These are phyloP conservation scores for Channa argus DNA, from an alignment of 2,113 vertebrate species.

Conservation along the genomic window DNA sequence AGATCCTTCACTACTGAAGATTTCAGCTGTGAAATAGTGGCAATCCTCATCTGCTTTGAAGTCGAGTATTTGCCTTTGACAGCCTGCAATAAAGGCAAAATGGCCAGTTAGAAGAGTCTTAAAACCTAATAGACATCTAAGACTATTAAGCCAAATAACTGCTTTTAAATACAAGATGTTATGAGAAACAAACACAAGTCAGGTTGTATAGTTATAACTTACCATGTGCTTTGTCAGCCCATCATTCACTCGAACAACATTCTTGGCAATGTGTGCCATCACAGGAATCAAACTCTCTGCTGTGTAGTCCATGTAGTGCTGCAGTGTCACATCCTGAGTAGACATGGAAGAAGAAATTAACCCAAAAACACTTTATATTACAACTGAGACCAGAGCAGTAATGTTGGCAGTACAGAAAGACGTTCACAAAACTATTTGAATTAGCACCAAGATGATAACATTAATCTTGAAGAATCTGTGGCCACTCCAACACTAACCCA, in stretches of 20 bases:
- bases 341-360: too few relatives aligned
- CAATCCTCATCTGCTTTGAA: slow-evolving; percentile 83
- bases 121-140: too few relatives aligned
- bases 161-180: too few relatives aligned
- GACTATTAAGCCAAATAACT: too few relatives aligned
- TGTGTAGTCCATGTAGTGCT: slow-evolving; percentile 83
- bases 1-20: slow-evolving; percentile 81
- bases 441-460: too few relatives aligned
- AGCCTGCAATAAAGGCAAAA: slow-evolving; percentile 70
- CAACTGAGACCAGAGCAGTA: too few relatives aligned
- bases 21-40: slow-evolving; percentile 80
- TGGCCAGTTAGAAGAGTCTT: not conserved
- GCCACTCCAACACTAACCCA: slow-evolving; percentile 81
- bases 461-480: too few relatives aligned
- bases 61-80: slow-evolving; percentile 88
- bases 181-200: too few relatives aligned
- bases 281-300: slow-evolving; percentile 83
- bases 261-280: slow-evolving; percentile 90
- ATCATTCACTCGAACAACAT: slow-evolving; percentile 84
- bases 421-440: too few relatives aligned
- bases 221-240: slow-evolving; percentile 85
- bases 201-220: slow-evolving; percentile 13
- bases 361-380: too few relatives aligned
- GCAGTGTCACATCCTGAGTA: slow-evolving; percentile 71
- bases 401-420: too few relatives aligned